Base-by-base conservation (phyloP, 2,797 vertebrate species). In the Gymnodraco acuticeps region DNA sequence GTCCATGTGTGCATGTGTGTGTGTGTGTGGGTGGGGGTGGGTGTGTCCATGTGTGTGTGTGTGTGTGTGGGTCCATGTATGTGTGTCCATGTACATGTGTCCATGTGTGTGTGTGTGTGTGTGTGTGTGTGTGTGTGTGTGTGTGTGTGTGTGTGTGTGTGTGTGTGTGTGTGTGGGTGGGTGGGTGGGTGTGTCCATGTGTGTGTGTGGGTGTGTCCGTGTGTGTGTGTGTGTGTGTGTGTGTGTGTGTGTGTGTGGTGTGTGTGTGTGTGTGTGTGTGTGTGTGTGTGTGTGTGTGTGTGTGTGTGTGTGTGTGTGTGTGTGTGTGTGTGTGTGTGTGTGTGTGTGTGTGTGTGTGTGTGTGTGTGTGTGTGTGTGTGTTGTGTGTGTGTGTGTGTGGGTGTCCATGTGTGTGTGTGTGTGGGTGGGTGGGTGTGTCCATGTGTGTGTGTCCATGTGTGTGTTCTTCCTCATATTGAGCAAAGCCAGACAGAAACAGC, bases 51-150 rank as follows among this genome's bases (percentile, higher is more conserved):
- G 20, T 20, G 20, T 20, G 20, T 20, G 20, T 20, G 20, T 20
- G 20, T 20, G 20, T 20, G 20, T 20, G 20, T 20, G 20, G n/a
- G 68, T 48, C n/a, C n/a, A n/a, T n/a, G n/a, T n/a, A n/a, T n/a
- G 67, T 64, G 47, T 60, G 71, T 59, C n/a, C n/a, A n/a, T n/a
- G n/a, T n/a, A n/a, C n/a, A n/a, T n/a, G n/a, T n/a, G n/a, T n/a
- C n/a, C n/a, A n/a, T 50, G 70, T 52, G 52, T 41, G 42, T 75
- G 43, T 72, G 59, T 55, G 53, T 50, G 69, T 46, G 71, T 70
- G 47, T 74, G 27, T 51, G 50, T 54, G 51, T 58, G 70, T 50
- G n/a, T n/a, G n/a, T n/a, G 42, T 42, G 33, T 70, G 31, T 64
- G 56, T 64, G 33, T 43, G 68, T 48, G 67, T 64, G 47, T 63